phyloP scores from a whole-genome alignment of 2,888 invertebrate genomes.

The Euzophera pinguis region DNA sequence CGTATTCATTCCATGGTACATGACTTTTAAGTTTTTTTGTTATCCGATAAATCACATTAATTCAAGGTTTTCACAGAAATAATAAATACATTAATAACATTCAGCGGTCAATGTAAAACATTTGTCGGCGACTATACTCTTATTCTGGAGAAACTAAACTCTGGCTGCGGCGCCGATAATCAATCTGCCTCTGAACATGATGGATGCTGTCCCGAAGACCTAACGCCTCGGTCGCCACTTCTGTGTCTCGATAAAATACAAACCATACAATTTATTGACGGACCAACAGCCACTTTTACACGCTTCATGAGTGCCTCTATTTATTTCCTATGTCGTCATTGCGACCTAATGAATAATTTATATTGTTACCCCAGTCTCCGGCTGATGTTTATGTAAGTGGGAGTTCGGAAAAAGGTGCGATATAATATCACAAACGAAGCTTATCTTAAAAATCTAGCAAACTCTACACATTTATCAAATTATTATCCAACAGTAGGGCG shows the following conservation, averaged over 20 bases:
- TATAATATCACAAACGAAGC: conserved; percentile 4
- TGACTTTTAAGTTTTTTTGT: no score
- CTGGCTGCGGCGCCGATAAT: conserved; percentile 56
- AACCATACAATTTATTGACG: conserved; percentile 51
- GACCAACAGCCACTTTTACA: conserved; percentile 34
- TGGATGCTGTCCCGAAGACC: conserved; percentile 53
- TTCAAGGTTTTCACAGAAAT: no score
- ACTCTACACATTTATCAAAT: conserved; percentile 11
- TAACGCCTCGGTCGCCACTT: conserved; percentile 36
- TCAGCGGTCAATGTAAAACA: neutral
- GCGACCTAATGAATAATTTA: conserved; percentile 63
- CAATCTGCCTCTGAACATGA: conserved; percentile 73
- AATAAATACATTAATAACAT: no score
- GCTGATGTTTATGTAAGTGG: conserved; percentile 45
- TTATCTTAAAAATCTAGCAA: conserved; percentile 7
- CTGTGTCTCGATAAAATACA: conserved; percentile 34
- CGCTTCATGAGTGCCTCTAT: conserved; percentile 31
- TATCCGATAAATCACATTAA: no score
- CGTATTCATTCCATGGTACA: no score
- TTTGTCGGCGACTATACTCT: conserved; percentile 2
- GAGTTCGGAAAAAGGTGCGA: conserved; percentile 18
- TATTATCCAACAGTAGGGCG: conserved; percentile 7
- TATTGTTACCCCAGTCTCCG: conserved; percentile 38
- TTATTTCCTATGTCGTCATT: conserved; percentile 48
- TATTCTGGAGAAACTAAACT: conserved; percentile 37